Conservation (phyloP, 2,113 vertebrate genomes). For the Psettodes erumei region DNA sequence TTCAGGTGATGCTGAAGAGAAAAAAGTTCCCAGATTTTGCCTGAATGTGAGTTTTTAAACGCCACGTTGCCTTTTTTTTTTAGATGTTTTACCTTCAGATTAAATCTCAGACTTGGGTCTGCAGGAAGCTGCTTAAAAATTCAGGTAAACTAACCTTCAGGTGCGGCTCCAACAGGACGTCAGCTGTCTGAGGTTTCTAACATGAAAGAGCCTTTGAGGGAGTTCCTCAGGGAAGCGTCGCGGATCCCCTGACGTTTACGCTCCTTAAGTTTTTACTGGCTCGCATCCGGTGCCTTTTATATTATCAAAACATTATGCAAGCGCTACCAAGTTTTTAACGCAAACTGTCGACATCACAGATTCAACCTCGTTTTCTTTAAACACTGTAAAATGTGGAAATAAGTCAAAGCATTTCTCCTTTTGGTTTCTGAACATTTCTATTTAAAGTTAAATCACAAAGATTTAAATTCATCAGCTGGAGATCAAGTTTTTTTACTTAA, state of each 20-base stretch:
- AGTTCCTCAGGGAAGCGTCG: slow-evolving; percentile 37
- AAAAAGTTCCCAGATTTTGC: background rate
- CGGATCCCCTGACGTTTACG: slow-evolving; percentile 29
- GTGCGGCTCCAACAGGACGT: too few species aligned
- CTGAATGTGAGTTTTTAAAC: background rate
- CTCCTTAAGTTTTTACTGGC: slow-evolving; percentile 18
- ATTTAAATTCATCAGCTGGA: too few species aligned
- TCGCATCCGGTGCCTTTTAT: slow-evolving; percentile 19
- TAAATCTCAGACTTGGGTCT: background rate
- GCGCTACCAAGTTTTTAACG: background rate
- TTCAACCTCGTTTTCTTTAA: background rate
- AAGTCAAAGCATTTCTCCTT: background rate
- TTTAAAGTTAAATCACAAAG: too few species aligned
- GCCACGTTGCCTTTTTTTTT: background rate
- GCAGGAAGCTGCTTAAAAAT: slow-evolving; percentile 3
- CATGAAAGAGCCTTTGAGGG: background rate
- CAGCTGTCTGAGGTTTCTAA: too few species aligned
- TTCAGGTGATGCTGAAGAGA: background rate
- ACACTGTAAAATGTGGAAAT: background rate
- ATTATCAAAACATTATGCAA: slow-evolving; percentile 20
- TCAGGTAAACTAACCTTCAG: slow-evolving; percentile 11
- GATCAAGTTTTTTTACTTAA: too few species aligned
- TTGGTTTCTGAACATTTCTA: background rate
- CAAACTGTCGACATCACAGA: slow-evolving; percentile 7
- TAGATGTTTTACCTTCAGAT: background rate